phyloP scores from a whole-genome alignment of 2,797 vertebrate genomes.

The Ispidina picta region DNA sequence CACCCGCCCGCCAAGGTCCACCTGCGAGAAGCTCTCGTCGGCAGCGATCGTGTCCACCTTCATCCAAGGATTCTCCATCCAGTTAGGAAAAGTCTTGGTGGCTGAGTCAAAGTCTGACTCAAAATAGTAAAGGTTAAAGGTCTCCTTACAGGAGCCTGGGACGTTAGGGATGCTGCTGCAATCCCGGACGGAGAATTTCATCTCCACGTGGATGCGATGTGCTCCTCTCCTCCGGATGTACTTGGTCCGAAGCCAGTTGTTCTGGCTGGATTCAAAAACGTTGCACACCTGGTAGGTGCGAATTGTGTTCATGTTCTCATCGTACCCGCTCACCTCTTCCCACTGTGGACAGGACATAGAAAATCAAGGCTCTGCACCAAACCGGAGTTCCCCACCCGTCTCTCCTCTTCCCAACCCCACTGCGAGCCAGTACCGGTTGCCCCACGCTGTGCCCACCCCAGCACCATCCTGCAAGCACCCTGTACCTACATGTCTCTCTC shows the following conservation, averaged over 20 bases:
- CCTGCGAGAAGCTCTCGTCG: constrained; percentile 96
- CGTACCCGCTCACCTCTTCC: constrained; percentile 97
- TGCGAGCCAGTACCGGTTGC: rapidly evolving
- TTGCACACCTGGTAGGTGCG: constrained; percentile 98
- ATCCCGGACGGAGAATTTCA: constrained; percentile 96
- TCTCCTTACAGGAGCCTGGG: constrained; percentile 97
- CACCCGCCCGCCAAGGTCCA: constrained; percentile 91
- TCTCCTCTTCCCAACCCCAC: neutral
- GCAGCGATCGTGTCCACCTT: constrained; percentile 97
- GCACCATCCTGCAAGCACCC: neutral
- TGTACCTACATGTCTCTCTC: rapidly evolving
- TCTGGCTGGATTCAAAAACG: constrained; percentile 92
- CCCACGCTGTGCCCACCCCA: neutral
- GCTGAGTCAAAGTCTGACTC: constrained; percentile 89
- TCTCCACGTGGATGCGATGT: constrained; percentile 95
- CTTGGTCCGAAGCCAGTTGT: constrained; percentile 96
- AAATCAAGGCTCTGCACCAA: neutral
- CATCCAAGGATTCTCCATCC: constrained; percentile 98
- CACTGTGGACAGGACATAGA: constrained; percentile 80
- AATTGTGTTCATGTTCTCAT: constrained; percentile 98
- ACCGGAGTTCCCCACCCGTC: rapidly evolving
- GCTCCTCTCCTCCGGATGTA: constrained; percentile 89
- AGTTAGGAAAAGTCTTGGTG: constrained; percentile 86
- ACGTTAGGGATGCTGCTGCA: constrained; percentile 95
- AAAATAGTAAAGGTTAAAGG: constrained; percentile 95